Base-by-base conservation (phyloP, 2,113 vertebrate genomes). In the Anoplopoma fimbria region DNA sequence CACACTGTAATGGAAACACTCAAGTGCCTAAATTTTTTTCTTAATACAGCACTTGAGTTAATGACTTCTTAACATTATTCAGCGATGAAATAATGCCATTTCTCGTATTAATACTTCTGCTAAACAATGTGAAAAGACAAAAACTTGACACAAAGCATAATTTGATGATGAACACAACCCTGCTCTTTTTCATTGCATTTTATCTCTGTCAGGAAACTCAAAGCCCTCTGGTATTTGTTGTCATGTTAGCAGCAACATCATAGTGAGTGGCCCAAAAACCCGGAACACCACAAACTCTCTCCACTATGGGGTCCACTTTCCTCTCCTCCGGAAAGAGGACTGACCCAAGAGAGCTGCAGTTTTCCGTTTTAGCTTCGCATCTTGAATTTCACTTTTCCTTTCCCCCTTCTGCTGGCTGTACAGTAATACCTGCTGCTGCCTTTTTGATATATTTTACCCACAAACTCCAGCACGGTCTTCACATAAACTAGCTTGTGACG, bases 311-410 rank as follows among this genome's bases (percentile, higher is more conserved):
- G 91, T 92, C 91, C 95, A 55, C 82, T 94, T 94, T 96, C 96
- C 95, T 95, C 94, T 91, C 84, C 93, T 94, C 87, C 87, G 94
- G 96, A 96, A 60, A 64, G 90, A 96, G 88, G 81, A 91, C 94
- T 64, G 89, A 96, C 92, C 96, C 93, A 31, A 47, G 96, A 96
- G 95, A 95, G 91, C 90, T 75, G 88, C 90, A 76, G 83, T 93
- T 95, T 95, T 95, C 93, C 93, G 86, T 90, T 89, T 83, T 93
- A 89, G 83, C 88, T 65, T 82, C 91, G 93, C 96, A 95, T 96
- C 96, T 97, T 97, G 96, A 96, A 96, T 97, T 97, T 97, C 95
- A 96, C 95, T 98, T 96, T 95, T 89, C 87, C 86, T 91, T 75
- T 92, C 85, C 92, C 71, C 77, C 79, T 64, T 61, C 78, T 77